A percentile compares a stretch with the other conserved stretches of the same genome.
phyloP scores from a whole-genome alignment of 2,888 invertebrate genomes.

The Charanyca ferruginea region DNA sequence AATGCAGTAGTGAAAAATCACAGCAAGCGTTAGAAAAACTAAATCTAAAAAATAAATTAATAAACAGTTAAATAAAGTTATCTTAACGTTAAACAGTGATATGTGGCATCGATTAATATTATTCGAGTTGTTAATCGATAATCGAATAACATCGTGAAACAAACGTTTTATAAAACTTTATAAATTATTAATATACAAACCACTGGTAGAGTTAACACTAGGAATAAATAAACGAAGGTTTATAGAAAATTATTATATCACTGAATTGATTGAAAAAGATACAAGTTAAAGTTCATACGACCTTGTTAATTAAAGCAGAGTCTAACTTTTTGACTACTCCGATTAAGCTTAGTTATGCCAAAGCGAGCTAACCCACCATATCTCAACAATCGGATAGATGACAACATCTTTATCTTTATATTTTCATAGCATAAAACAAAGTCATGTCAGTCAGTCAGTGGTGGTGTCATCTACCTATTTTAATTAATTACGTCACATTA shows the following conservation, averaged over 20 bases:
- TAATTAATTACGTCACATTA: too few relatives aligned
- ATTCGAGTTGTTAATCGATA: constrained; percentile 56
- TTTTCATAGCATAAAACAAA: too few relatives aligned
- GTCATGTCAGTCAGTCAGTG: too few relatives aligned
- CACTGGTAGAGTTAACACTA: constrained; percentile 60
- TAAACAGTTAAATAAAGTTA: constrained; percentile 72
- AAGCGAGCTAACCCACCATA: too few relatives aligned
- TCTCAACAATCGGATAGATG: too few relatives aligned
- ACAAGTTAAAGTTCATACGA: constrained; percentile 22
- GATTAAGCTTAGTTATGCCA: not conserved
- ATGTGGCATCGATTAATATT: constrained; percentile 71
- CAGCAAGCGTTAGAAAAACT: constrained; percentile 73
- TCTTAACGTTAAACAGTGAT: constrained; percentile 77
- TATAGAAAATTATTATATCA: constrained; percentile 43
- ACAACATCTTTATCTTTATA: too few relatives aligned
- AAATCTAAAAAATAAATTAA: constrained; percentile 75
- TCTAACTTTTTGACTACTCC: not conserved
- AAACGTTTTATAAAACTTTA: constrained; percentile 56
- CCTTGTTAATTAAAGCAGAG: not conserved
- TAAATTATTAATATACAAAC: constrained; percentile 62
- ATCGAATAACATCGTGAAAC: constrained; percentile 60
- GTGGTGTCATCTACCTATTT: too few relatives aligned
- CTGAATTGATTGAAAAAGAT: constrained; percentile 44
- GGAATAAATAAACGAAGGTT: constrained; percentile 59
- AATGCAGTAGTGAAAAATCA: constrained; percentile 74